Evolutionary conservation across 64 coral and sea anemone species (phyloP), one percentile per base, ranked within the genome.

Genomic region (Actinia tenebrosa): DNA sequence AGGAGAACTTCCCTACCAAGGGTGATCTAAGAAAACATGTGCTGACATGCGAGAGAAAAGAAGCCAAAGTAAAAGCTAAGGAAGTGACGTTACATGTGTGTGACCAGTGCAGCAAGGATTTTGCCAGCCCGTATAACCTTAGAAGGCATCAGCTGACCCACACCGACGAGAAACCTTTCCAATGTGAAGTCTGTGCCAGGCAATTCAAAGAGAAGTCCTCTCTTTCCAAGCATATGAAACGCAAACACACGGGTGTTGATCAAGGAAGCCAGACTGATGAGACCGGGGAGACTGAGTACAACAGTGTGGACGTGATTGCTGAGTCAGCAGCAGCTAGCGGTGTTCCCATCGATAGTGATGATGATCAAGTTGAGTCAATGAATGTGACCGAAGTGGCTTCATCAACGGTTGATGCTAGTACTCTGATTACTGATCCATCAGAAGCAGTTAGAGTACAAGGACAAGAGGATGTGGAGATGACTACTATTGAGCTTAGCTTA

Each of bases 131-230:
- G 0, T 99, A 99, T 88, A 99, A 99, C 83, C 86, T 99, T 14
- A 90, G 91, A 22, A 88, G 97, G 22, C 97, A 99, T 16, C 97
- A 95, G 14, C 86, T 99, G 47, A 99, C 97, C 3, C 97, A 99
- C 86, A 99, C 93, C 69, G 97, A 99, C 63, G 97, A 99, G 86
- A 92, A 95, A 16, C 97, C 97, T 25, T 99, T 89, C 79, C 90
- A 95, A 81, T 99, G 97, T 83, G 93, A 99, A 16, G 91, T 95
- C 26, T 99, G 97, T 62, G 86, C 91, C 83, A 90, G 93, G 62
- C 88, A 90, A 53, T 99, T 99, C 83, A 99, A 99, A 47, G 97
- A 99, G 78, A 99, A 99, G 37, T 99, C 97, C n/a, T 99, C 97
- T 1, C 88, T 99, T 60, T 95, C 97, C 16, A 99, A 99, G 86